Evolutionary conservation across 2,888 invertebrate species (phyloP).

Genomic region (Opisthograptis luteolata): DNA sequence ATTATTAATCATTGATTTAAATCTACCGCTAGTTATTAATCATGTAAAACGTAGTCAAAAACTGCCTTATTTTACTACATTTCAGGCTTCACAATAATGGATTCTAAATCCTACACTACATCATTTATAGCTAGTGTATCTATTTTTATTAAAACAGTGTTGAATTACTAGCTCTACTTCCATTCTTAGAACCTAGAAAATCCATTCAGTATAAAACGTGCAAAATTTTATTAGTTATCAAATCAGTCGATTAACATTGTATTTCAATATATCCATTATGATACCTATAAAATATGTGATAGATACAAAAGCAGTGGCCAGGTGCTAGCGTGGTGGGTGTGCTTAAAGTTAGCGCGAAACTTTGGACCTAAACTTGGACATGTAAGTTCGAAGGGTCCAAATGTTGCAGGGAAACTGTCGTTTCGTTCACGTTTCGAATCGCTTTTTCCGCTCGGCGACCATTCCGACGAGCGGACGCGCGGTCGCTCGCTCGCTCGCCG

Average conservation of each 20-base stretch:
- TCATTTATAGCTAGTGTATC: neutral
- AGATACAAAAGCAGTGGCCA: constrained; percentile 67
- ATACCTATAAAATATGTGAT: constrained; percentile 22
- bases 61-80: constrained; percentile 1
- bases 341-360: constrained; percentile 35
- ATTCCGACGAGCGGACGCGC: constrained; percentile 86
- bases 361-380: constrained; percentile 32
- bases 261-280: constrained; percentile 27
- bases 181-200: constrained; percentile 7
- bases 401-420: constrained; percentile 11
- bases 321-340: constrained; percentile 78
- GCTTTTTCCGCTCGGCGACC: constrained; percentile 89
- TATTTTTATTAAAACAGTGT: constrained; percentile 45
- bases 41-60: constrained; percentile 1
- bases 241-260: constrained; percentile 38
- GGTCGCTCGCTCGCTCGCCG: constrained; percentile 66
- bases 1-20: constrained; percentile 15
- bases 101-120: constrained; percentile 1
- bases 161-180: constrained; percentile 37
- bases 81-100: neutral
- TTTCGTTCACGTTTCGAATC: constrained; percentile 79
- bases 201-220: constrained; percentile 46
- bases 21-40: constrained; percentile 6
- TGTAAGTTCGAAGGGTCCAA: constrained; percentile 20
- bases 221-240: constrained; percentile 26